Percentiles rank a stretch among this genome's conserved stretches.
phyloP scores from a whole-genome alignment of 1,140 invertebrate species.

The Callitettix versicolor region DNA sequence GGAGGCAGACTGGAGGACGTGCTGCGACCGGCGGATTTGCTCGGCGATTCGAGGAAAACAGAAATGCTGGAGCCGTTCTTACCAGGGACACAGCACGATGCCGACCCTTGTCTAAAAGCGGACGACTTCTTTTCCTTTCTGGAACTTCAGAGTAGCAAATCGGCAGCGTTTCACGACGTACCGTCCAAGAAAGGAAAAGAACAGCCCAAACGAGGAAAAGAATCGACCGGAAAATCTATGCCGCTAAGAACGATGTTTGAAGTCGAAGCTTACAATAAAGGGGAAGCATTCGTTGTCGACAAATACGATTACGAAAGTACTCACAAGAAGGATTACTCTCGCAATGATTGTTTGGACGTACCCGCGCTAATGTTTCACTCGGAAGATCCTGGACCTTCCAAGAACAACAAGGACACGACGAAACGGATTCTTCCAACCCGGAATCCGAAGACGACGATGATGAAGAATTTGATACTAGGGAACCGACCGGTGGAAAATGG shows the following conservation, averaged over 20 bases:
- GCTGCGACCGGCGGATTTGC: not conserved
- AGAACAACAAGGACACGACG: conserved; percentile 38
- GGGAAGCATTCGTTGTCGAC: not conserved
- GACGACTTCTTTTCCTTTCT: conserved; percentile 77
- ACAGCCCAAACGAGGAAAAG: too few relatives aligned
- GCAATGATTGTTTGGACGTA: not conserved
- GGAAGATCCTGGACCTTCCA: conserved; percentile 13
- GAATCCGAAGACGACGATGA: conserved; percentile 42
- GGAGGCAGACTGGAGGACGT: not conserved
- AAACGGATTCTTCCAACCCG: conserved; percentile 40
- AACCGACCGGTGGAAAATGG: conserved; percentile 66
- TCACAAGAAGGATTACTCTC: not conserved
- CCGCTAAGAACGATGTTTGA: too few relatives aligned
- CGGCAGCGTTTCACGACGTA: conserved; percentile 26
- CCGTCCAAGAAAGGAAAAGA: too few relatives aligned
- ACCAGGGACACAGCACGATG: conserved; percentile 17
- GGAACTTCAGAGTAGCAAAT: conserved; percentile 66
- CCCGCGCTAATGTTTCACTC: not conserved
- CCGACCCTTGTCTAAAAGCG: conserved; percentile 49
- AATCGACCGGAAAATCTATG: too few relatives aligned
- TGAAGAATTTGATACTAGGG: conserved; percentile 41
- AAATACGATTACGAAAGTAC: not conserved
- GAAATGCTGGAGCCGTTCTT: conserved; percentile 5
- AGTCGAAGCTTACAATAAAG: not conserved
- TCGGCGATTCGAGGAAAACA: not conserved